Base-by-base conservation (phyloP, 2,113 vertebrate species). In the Ceyx melanurus region DNA sequence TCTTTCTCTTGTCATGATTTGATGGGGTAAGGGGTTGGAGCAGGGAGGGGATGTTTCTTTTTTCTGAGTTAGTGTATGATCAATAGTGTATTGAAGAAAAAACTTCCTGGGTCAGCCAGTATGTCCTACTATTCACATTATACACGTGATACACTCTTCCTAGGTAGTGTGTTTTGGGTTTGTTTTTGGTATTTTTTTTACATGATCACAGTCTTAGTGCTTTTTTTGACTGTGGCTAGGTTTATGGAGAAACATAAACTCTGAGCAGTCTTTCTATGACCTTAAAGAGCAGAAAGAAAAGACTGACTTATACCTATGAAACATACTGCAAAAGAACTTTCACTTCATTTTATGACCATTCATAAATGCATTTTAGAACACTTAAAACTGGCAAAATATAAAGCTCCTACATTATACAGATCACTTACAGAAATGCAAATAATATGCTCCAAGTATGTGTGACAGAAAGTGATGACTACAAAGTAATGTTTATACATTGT, bases 301-400 rank as follows among this genome's bases (percentile, higher is more conserved):
- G 22, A 77, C 11, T 6, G 5, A 82, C 40, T 79, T 89, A 66
- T 16, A 85, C 7, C 15, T 65, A 76, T 89, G 76, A 77, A 95
- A 76, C 6, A 58, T 25, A 20, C 5, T 37, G 8, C 13, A 67
- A 53, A 84, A 86, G 28, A 87, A 35, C 37, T 62, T 43, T 88
- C 45, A 86, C 57, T 46, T 70, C 54, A 93, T 92, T 95, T 93
- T 95, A 90, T 86, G 35, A 72, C 82, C 73, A 88, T 81, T 72
- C 76, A 29, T 88, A 96, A 97, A 45, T 94, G 78, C 62, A 77
- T 91, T 88, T 96, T 89, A 72, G 40, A 93, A 93, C 35, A 72
- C 31, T 91, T 92, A 86, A 95, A 78, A 92, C 20, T 26, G n/a
- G 60, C 82, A 80, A 80, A 96, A 90, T 82, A 67, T 96, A 97